phyloP scores from a whole-genome alignment of 1,140 invertebrate species.

The Leptinotarsa defecta region DNA sequence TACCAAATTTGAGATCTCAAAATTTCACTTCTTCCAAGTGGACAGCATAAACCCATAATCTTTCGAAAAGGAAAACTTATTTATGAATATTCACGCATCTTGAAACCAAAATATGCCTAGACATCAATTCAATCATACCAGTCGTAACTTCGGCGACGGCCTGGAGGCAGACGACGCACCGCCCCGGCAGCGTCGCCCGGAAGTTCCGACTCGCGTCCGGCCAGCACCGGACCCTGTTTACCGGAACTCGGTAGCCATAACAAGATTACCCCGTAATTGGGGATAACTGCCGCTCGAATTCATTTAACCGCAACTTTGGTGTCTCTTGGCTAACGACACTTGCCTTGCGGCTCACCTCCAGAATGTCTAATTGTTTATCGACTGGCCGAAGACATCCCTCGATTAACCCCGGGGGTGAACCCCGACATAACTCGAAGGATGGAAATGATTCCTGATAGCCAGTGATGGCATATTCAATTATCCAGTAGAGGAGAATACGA shows the following conservation, averaged over 20 bases:
- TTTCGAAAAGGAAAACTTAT: no score
- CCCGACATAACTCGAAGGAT: neutral
- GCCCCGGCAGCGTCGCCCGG: constrained; percentile 17
- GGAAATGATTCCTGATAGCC: no score
- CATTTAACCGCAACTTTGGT: constrained; percentile 47
- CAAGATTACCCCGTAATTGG: constrained; percentile 51
- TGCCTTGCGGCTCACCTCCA: constrained; percentile 33
- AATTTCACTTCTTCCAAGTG: no score
- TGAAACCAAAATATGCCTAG: neutral
- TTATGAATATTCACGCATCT: no score
- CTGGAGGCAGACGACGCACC: constrained; percentile 14
- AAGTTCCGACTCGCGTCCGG: constrained; percentile 24
- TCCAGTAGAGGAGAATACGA: no score
- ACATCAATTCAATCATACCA: neutral
- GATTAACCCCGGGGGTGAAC: neutral
- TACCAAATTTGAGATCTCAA: no score
- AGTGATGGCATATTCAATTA: no score
- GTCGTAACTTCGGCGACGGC: constrained; percentile 7
- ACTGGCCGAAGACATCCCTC: neutral
- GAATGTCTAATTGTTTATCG: constrained; percentile 42
- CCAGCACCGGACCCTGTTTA: constrained; percentile 40
- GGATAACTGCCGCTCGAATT: constrained; percentile 48
- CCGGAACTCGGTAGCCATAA: constrained; percentile 48
- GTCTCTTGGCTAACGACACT: constrained; percentile 39
- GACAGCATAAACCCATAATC: no score